Conservation (phyloP, 2,113 vertebrate genomes). For the Charina bottae region DNA sequence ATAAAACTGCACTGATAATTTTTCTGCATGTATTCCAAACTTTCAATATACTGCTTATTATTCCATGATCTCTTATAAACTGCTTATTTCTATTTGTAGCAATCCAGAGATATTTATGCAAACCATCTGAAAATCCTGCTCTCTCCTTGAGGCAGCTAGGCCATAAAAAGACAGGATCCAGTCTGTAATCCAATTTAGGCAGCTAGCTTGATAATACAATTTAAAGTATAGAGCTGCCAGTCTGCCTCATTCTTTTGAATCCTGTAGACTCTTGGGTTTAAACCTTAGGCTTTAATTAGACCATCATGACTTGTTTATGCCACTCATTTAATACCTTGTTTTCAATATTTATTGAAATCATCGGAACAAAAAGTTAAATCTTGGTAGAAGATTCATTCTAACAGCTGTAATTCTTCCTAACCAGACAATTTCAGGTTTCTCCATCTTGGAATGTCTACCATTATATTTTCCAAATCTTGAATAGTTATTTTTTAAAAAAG, state of each 20-base stretch:
- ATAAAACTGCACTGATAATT: background rate
- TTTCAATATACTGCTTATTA: background rate
- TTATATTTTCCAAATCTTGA: background rate
- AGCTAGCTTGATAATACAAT: background rate
- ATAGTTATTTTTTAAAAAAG: background rate
- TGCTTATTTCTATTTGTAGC: background rate
- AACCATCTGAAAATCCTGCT: background rate
- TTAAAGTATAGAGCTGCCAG: background rate
- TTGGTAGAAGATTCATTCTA: background rate
- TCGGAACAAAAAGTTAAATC: background rate
- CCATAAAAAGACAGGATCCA: background rate
- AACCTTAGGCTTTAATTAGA: background rate
- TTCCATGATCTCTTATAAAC: background rate
- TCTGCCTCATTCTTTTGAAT: background rate
- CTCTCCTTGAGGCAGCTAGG: background rate
- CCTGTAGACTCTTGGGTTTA: background rate
- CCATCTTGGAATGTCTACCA: background rate
- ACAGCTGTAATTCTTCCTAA: background rate
- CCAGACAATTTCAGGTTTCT: background rate
- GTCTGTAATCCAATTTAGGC: background rate
- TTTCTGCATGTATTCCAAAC: background rate
- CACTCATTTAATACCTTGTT: background rate
- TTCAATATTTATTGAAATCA: background rate
- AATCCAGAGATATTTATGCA: background rate
- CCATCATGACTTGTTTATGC: background rate